Percentiles rank a stretch among this genome's conserved stretches.
Conservation (phyloP, 92 coral and sea anemone species). For the Palythoa heliodiscus region DNA sequence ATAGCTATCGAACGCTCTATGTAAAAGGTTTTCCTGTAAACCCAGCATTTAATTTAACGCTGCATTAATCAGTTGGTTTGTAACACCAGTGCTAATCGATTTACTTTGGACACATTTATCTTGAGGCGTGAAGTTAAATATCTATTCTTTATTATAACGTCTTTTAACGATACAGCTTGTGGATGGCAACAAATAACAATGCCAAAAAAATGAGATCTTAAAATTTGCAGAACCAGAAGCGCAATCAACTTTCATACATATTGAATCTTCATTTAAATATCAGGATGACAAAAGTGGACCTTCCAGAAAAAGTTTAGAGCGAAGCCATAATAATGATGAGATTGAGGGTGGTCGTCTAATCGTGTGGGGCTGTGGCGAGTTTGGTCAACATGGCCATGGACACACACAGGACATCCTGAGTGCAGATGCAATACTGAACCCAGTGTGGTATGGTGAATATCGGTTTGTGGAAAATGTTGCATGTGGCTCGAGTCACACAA, state of each 20-base stretch:
- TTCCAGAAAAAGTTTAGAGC: not conserved
- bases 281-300: not conserved
- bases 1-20: too few species aligned
- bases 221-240: not conserved
- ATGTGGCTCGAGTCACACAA: slow-evolving; percentile 95
- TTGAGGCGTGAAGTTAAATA: too few species aligned
- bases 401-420: slow-evolving; percentile 64
- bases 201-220: not conserved
- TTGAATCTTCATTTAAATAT: not conserved
- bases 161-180: not conserved
- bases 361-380: slow-evolving; percentile 99
- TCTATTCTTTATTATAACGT: too few species aligned
- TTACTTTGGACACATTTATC: too few species aligned
- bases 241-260: not conserved
- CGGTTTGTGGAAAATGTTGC: slow-evolving; percentile 67
- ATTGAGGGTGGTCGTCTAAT: slow-evolving; percentile 66
- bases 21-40: too few species aligned
- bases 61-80: too few species aligned
- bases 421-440: slow-evolving; percentile 57
- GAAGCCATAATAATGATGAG: not conserved
- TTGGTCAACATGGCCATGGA: slow-evolving; percentile 97
- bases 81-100: too few species aligned
- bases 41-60: too few species aligned
- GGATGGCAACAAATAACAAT: slow-evolving; percentile 9
- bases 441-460: slow-evolving; percentile 75